phyloP scores from a whole-genome alignment of 2,888 invertebrate species.

The Nasonovia ribisnigri region DNA sequence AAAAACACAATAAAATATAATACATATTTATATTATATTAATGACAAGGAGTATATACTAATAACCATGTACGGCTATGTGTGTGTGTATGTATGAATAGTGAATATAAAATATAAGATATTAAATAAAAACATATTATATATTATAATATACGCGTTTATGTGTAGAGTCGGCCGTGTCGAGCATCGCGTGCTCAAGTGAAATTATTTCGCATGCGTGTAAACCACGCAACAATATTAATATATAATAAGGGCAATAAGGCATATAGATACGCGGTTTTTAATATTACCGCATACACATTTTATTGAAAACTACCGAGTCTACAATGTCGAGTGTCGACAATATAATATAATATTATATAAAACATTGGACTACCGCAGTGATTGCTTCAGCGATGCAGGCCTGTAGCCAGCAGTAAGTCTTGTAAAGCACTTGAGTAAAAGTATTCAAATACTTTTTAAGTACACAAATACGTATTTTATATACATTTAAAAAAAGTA shows the following conservation, averaged over 20 bases:
- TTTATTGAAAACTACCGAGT: neutral
- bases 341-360: neutral
- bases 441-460: no score
- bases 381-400: neutral
- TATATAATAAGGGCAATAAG: neutral
- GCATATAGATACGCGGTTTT: neutral
- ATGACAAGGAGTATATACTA: neutral
- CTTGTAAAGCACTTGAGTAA: no score
- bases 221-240: conserved; percentile 14
- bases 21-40: neutral
- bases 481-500: no score
- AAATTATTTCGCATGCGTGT: conserved; percentile 20
- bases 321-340: neutral
- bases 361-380: neutral
- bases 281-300: neutral
- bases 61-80: neutral
- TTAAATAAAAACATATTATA: neutral
- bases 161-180: neutral
- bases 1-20: neutral
- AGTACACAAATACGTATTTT: no score
- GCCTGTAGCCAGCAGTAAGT: neutral
- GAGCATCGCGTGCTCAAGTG: conserved; percentile 16
- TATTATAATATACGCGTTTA: neutral
- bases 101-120: neutral
- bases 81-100: neutral